Conservation (phyloP, 2,888 invertebrate species). For the Cyclophora albipunctata region DNA sequence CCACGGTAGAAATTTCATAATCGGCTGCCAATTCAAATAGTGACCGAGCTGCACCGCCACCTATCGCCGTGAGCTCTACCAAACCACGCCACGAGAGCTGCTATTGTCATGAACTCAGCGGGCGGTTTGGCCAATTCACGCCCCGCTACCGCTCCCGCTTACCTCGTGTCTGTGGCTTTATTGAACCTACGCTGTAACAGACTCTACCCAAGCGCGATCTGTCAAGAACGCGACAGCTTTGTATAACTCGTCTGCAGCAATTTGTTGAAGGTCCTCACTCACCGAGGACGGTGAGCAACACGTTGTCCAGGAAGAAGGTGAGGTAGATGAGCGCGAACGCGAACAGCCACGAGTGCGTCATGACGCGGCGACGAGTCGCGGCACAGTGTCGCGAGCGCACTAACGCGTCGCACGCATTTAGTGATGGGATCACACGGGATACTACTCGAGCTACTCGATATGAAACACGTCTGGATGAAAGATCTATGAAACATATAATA, state of each 20-base stretch:
- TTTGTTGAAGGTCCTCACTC: slow-evolving; percentile 37
- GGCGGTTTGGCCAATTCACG: too few relatives aligned
- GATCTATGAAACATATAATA: too few relatives aligned
- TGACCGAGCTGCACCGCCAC: background rate
- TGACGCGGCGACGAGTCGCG: background rate
- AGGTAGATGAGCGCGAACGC: slow-evolving; percentile 76
- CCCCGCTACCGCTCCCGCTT: too few relatives aligned
- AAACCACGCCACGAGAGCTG: background rate
- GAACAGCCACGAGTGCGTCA: slow-evolving; percentile 20
- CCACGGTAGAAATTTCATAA: background rate
- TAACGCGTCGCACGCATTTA: slow-evolving; percentile 2
- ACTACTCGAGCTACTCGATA: too few relatives aligned
- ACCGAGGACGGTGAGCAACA: slow-evolving; percentile 92
- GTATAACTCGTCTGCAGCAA: too few relatives aligned
- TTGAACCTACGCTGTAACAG: too few relatives aligned
- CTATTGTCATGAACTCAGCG: too few relatives aligned
- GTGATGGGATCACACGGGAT: background rate
- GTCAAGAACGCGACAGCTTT: background rate
- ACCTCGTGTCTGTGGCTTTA: too few relatives aligned
- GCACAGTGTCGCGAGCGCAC: slow-evolving; percentile 3
- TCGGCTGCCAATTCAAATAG: too few relatives aligned
- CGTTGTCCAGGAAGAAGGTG: slow-evolving; percentile 88
- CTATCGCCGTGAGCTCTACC: background rate
- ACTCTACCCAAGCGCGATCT: background rate
- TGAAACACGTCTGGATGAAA: too few relatives aligned